These are phyloP conservation scores for Acleris holmiana DNA, from an alignment of 2,888 invertebrate species.

Conservation along the genomic window DNA sequence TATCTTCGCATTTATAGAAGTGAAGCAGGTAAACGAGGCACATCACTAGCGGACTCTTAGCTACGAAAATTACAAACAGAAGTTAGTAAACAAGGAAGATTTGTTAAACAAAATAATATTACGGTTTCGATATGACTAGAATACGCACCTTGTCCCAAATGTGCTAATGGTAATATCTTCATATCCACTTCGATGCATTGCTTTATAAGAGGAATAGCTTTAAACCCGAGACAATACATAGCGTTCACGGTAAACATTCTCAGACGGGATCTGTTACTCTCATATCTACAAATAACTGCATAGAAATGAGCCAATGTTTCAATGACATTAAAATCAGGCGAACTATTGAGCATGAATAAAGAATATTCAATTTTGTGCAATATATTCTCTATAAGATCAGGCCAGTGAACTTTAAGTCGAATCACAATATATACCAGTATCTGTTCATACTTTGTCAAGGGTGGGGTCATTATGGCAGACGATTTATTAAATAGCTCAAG, in stretches of 20 bases:
- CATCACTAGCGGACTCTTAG: slow-evolving; percentile 67
- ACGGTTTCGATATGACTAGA: background rate
- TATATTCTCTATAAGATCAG: slow-evolving; percentile 52
- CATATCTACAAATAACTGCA: slow-evolving; percentile 69
- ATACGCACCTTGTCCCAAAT: slow-evolving; percentile 67
- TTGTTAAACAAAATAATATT: background rate
- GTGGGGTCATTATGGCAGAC: slow-evolving; percentile 55
- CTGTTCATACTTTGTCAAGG: slow-evolving; percentile 72
- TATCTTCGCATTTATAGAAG: slow-evolving; percentile 73
- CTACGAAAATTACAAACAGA: slow-evolving; percentile 54
- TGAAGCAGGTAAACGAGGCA: slow-evolving; percentile 74
- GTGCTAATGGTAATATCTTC: slow-evolving; percentile 68
- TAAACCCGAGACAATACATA: slow-evolving; percentile 75
- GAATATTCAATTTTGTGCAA: slow-evolving; percentile 65
- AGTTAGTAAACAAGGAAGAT: slow-evolving; percentile 10
- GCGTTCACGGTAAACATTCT: slow-evolving; percentile 73
- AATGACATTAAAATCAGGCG: slow-evolving; percentile 65
- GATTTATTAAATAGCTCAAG: slow-evolving; percentile 60
- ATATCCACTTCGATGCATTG: slow-evolving; percentile 74
- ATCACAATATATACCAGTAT: slow-evolving; percentile 63
- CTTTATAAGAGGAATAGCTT: slow-evolving; percentile 66
- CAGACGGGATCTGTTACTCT: slow-evolving; percentile 59
- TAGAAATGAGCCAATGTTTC: slow-evolving; percentile 74
- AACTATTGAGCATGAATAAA: slow-evolving; percentile 65
- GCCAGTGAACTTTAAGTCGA: slow-evolving; percentile 49